Percentiles rank a stretch among this genome's conserved stretches.
Evolutionary conservation across 2,888 invertebrate genomes (phyloP).

Genomic region (Drosophila mimica): DNA sequence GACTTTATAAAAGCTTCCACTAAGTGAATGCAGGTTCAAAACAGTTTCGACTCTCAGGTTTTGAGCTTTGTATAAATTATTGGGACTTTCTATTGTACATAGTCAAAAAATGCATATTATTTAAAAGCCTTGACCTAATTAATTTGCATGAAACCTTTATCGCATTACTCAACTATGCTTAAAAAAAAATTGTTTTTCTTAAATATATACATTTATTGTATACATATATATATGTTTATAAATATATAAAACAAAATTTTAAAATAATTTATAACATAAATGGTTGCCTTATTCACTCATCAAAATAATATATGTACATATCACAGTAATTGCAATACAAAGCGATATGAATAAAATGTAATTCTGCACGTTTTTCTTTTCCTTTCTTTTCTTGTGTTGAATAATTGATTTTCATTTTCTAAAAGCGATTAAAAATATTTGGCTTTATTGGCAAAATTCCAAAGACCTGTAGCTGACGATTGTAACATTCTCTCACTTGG

Average conservation of each 20-base stretch:
- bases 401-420: background rate
- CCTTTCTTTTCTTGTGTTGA: background rate
- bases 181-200: background rate
- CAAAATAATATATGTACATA: background rate
- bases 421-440: background rate
- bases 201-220: background rate
- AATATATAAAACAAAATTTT: background rate
- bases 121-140: slow-evolving; percentile 14
- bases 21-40: slow-evolving; percentile 21
- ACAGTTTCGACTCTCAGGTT: slow-evolving; percentile 11
- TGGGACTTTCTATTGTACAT: slow-evolving; percentile 6
- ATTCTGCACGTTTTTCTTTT: background rate
- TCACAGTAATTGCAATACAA: background rate
- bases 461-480: slow-evolving; percentile 15
- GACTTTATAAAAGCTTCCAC: slow-evolving; percentile 9
- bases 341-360: background rate
- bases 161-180: slow-evolving; percentile 6
- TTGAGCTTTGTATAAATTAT: slow-evolving; percentile 34
- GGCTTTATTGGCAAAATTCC: background rate
- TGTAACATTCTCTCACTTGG: slow-evolving; percentile 44
- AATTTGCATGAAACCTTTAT: slow-evolving; percentile 30
- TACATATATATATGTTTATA: background rate
- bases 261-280: background rate
- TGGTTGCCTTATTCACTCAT: background rate
- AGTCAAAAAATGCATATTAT: slow-evolving; percentile 18